These are phyloP conservation scores for Eleginops maclovinus DNA, from an alignment of 2,113 vertebrate genomes.

Conservation along the genomic window DNA sequence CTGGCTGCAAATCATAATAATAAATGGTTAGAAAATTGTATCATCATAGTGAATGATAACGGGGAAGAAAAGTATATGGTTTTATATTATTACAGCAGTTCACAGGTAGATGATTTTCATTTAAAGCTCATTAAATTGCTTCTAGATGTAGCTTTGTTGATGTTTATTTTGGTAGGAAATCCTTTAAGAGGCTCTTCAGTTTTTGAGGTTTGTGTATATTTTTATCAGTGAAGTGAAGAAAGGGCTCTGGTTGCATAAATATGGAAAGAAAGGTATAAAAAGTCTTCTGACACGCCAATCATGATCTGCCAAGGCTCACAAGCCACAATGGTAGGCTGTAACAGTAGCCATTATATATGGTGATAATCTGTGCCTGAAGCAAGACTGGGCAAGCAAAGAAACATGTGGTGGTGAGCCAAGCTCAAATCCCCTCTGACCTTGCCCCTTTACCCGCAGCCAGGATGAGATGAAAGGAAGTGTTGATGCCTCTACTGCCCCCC, in stretches of 20 bases:
- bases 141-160: constrained; percentile 24
- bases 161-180: constrained; percentile 51
- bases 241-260: constrained; percentile 44
- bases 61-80: neutral
- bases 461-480: constrained; percentile 66
- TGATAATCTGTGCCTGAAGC: constrained; percentile 80
- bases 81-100: constrained; percentile 17
- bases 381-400: constrained; percentile 70
- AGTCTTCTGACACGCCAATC: constrained; percentile 54
- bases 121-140: constrained; percentile 39
- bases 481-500: constrained; percentile 73
- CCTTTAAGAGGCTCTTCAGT: constrained; percentile 50
- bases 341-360: constrained; percentile 71
- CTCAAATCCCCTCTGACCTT: constrained; percentile 82
- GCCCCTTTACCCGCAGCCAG: constrained; percentile 65
- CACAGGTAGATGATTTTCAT: constrained; percentile 39
- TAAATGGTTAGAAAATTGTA: constrained; percentile 32
- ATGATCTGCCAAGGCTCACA: constrained; percentile 41
- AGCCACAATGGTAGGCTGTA: constrained; percentile 68
- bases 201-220: constrained; percentile 46
- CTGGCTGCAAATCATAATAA: constrained; percentile 42
- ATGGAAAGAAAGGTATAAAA: constrained; percentile 30
- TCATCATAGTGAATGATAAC: neutral
- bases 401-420: constrained; percentile 77
- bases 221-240: constrained; percentile 44